Evolutionary conservation across 2,797 vertebrate genomes (phyloP).

Genomic region (Stomatorhinus walkeri): DNA sequence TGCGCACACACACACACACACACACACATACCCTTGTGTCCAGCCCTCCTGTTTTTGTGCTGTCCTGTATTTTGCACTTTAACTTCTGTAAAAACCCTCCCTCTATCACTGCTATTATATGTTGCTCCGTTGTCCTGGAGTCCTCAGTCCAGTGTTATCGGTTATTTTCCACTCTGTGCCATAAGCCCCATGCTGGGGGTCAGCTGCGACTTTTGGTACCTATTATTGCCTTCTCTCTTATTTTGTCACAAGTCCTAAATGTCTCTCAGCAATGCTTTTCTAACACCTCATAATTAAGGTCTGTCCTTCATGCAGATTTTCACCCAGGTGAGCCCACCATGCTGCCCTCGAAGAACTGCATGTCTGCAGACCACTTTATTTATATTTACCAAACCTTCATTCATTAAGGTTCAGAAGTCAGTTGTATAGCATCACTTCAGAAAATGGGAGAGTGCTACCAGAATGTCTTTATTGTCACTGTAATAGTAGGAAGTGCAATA

Average conservation of each 20-base stretch:
- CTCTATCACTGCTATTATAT: background rate
- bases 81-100: background rate
- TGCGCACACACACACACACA: background rate
- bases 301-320: background rate
- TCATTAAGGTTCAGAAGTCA: background rate
- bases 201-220: background rate
- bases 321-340: background rate
- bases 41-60: background rate
- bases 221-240: background rate
- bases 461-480: background rate
- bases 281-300: slow-evolving; percentile 15
- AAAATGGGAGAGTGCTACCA: background rate
- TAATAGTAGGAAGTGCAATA: background rate
- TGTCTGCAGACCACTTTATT: background rate
- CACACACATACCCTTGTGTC: background rate
- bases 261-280: background rate
- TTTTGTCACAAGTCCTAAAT: background rate
- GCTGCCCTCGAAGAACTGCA: background rate
- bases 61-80: background rate
- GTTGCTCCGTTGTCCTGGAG: background rate
- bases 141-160: background rate
- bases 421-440: background rate
- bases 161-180: background rate
- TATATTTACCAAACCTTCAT: background rate
- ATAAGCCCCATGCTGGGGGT: background rate